Evolutionary conservation across 2,797 vertebrate species (phyloP).

Genomic region (Characodon lateralis): DNA sequence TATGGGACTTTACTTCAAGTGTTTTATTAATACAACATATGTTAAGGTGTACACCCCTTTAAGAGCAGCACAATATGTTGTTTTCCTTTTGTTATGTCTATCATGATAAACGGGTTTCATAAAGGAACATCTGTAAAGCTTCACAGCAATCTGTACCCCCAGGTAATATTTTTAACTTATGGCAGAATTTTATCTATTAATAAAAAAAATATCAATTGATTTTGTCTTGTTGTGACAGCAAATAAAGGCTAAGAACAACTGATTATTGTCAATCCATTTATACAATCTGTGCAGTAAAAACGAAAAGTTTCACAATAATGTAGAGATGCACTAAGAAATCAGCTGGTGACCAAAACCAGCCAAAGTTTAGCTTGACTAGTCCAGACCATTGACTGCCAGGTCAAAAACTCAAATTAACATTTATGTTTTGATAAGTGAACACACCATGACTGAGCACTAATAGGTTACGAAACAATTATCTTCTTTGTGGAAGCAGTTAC

Average conservation of each 20-base stretch:
- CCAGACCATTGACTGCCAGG: not conserved
- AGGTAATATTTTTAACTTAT: not conserved
- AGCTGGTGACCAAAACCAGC: not conserved
- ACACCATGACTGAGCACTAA: not conserved
- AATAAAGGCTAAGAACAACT: conserved; percentile 4
- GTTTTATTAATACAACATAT: conserved; percentile 11
- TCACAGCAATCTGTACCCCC: conserved; percentile 33
- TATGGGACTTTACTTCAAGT: not conserved
- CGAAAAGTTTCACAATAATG: not conserved
- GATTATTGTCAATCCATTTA: not conserved
- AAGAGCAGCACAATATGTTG: conserved; percentile 15
- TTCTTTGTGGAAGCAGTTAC: not conserved
- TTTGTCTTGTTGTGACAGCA: conserved; percentile 5
- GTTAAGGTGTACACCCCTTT: conserved; percentile 4
- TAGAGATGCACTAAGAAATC: not conserved
- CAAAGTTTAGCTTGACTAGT: not conserved
- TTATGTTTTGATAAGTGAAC: not conserved
- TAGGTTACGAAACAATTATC: not conserved
- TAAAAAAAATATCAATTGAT: conserved; percentile 5
- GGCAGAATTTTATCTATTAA: not conserved
- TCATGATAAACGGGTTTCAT: conserved; percentile 49
- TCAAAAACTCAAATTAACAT: not conserved
- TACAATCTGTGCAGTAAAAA: not conserved
- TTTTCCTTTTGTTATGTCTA: conserved; percentile 20
- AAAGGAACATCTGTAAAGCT: conserved; percentile 46